phyloP scores from a whole-genome alignment of 2,113 vertebrate species.

The Helogale parvula region DNA sequence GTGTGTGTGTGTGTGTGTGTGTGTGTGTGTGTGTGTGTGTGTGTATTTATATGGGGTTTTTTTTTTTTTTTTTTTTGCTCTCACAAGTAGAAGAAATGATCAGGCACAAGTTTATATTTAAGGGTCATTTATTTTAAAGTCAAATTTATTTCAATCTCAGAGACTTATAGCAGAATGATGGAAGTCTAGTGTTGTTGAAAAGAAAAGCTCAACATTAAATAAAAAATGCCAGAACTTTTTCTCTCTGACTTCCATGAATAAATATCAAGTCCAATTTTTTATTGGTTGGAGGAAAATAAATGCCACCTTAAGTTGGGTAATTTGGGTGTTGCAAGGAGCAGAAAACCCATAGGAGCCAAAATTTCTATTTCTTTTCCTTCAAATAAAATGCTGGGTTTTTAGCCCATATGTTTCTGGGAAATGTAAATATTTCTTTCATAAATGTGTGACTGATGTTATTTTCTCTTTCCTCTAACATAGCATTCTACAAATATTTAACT shows the following conservation, averaged over 20 bases:
- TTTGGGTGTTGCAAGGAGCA: background rate
- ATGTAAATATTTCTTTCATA: constrained; percentile 34
- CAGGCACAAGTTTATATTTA: background rate
- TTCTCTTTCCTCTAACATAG: background rate
- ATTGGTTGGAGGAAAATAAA: background rate
- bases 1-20: too few species aligned
- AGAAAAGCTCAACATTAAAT: background rate
- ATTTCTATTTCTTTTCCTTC: constrained; percentile 1
- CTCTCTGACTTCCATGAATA: background rate
- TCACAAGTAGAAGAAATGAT: background rate
- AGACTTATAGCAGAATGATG: background rate
- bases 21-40: background rate
- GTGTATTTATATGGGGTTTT: background rate
- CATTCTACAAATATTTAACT: background rate
- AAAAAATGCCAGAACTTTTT: background rate
- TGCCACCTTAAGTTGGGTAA: background rate
- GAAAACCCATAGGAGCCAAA: background rate
- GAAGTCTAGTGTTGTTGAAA: background rate
- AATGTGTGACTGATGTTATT: background rate
- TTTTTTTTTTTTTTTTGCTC: constrained; percentile 7
- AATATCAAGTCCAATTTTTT: background rate
- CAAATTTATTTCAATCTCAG: background rate
- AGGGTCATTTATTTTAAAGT: background rate
- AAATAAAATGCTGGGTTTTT: constrained; percentile 32
- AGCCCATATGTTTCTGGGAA: constrained; percentile 12